phyloP scores from a whole-genome alignment of 1,140 invertebrate species.

The Harlomillsia oculata region DNA sequence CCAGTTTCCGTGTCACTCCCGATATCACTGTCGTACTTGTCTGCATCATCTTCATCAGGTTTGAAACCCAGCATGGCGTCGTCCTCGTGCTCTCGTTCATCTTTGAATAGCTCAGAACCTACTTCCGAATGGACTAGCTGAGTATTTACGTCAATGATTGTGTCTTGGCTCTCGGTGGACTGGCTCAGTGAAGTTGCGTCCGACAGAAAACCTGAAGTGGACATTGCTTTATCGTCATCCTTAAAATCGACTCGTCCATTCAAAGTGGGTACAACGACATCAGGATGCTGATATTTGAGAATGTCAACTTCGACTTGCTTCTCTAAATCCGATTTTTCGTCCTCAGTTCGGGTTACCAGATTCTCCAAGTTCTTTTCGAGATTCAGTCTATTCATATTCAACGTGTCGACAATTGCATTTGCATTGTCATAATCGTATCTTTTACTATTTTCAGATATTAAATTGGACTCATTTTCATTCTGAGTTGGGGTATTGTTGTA shows the following conservation, averaged over 20 bases:
- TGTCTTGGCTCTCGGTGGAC: constrained; percentile 26
- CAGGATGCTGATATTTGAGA: neutral
- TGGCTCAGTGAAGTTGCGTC: constrained; percentile 18
- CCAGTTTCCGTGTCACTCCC: constrained; percentile 19
- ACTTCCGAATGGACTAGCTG: no score
- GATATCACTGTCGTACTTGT: constrained; percentile 37
- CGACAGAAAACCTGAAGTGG: neutral
- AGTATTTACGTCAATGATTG: constrained; percentile 21
- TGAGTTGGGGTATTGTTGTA: neutral
- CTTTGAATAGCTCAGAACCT: no score
- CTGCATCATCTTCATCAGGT: constrained; percentile 38
- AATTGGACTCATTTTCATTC: constrained; percentile 26
- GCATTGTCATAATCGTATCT: constrained; percentile 15
- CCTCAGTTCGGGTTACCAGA: neutral
- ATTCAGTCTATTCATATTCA: constrained; percentile 30
- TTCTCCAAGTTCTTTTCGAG: constrained; percentile 24
- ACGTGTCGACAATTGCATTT: neutral
- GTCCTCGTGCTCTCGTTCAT: neutral
- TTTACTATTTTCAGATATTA: constrained; percentile 27
- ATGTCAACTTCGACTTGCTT: constrained; percentile 12
- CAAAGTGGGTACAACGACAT: neutral
- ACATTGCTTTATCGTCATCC: neutral
- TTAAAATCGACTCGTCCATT: no score
- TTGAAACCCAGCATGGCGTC: neutral
- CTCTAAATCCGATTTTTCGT: constrained; percentile 18